Conservation (phyloP, 2,113 vertebrate genomes). For the Anarrhichthys ocellatus region DNA sequence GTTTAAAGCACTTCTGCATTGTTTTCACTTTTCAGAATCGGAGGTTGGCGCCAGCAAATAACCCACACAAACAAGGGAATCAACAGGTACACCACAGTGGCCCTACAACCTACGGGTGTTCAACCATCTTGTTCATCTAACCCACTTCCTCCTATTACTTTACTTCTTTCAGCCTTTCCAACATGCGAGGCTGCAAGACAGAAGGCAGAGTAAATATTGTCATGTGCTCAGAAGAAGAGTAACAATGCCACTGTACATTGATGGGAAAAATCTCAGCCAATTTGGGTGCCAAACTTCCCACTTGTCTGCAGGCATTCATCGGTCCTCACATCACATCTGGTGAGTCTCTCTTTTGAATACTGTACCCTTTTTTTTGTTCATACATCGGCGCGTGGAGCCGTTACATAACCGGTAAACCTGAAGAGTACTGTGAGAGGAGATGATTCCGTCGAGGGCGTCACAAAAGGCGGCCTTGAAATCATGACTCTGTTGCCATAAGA, state of each 20-base stretch:
- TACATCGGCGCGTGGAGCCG: not conserved
- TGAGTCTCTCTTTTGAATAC: slow-evolving; percentile 11
- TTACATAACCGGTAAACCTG: slow-evolving; percentile 21
- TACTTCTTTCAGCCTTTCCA: not conserved
- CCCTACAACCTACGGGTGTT: not conserved
- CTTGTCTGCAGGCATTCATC: slow-evolving; percentile 1
- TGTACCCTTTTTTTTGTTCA: not conserved
- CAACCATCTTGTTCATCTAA: slow-evolving; percentile 1
- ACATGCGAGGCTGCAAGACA: not conserved
- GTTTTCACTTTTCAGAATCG: no score
- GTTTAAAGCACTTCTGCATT: no score
- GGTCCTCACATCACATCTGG: slow-evolving; percentile 11
- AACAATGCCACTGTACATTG: not conserved
- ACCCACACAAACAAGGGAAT: slow-evolving; percentile 1
- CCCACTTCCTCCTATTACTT: not conserved
- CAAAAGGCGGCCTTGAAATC: slow-evolving; percentile 59
- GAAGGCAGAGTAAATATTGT: slow-evolving; percentile 2
- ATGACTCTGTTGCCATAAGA: slow-evolving; percentile 45
- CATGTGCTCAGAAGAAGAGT: slow-evolving; percentile 2
- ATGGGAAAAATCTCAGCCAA: not conserved
- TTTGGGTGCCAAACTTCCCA: slow-evolving; percentile 8
- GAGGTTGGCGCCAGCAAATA: no score
- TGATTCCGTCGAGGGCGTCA: slow-evolving; percentile 40
- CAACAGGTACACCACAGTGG: not conserved
- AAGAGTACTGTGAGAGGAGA: slow-evolving; percentile 11